Conservation (phyloP, 2,797 vertebrate genomes). For the Sternotherus odoratus region DNA sequence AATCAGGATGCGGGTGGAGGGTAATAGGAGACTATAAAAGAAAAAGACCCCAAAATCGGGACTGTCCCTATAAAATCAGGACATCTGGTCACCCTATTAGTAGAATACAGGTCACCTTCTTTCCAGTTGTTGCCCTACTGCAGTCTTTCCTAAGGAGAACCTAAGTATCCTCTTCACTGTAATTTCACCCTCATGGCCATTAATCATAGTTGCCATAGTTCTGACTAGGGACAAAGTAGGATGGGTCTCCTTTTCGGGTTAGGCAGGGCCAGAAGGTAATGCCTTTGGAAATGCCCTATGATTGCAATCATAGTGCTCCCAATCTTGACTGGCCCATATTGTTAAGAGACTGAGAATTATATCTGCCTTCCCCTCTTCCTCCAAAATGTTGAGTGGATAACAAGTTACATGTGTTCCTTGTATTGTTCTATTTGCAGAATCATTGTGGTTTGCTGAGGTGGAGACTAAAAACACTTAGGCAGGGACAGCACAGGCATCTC, state of each 20-base stretch:
- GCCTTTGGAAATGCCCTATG: not conserved
- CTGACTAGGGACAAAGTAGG: not conserved
- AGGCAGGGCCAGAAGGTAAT: conserved; percentile 31
- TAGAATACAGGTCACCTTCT: not conserved
- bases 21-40: no score
- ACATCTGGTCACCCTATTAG: not conserved
- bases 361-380: conserved; percentile 32
- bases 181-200: not conserved
- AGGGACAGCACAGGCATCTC: not conserved
- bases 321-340: not conserved
- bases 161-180: not conserved
- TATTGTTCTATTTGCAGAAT: conserved; percentile 58
- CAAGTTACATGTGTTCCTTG: conserved; percentile 12
- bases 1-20: no score
- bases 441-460: conserved; percentile 36
- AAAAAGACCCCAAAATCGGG: no score
- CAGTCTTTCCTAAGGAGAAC: not conserved
- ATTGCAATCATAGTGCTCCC: not conserved
- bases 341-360: conserved; percentile 26
- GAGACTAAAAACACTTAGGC: conserved; percentile 46
- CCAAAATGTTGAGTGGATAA: conserved; percentile 18
- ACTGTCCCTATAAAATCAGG: no score
- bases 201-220: conserved; percentile 28
- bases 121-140: not conserved
- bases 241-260: not conserved